Percentiles rank a stretch among this genome's conserved stretches.
Conservation (phyloP, 2,888 invertebrate genomes). For the Euplagia quadripunctaria region DNA sequence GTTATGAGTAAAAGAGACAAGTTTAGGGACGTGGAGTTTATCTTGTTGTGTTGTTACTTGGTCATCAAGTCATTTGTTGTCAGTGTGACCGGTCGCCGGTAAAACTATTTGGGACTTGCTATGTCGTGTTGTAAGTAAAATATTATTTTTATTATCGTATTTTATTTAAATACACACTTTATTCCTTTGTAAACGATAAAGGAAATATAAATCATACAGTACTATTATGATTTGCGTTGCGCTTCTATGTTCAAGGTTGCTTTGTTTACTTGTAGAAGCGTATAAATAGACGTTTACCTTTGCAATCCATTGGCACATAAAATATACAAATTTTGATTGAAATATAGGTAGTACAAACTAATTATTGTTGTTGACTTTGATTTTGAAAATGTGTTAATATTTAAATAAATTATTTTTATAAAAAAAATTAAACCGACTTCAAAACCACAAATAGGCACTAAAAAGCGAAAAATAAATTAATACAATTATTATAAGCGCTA, state of each 20-base stretch:
- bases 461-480: too few relatives aligned
- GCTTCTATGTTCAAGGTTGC: background rate
- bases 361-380: background rate
- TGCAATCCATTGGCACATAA: background rate
- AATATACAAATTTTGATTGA: background rate
- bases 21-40: background rate
- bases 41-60: conserved; percentile 8
- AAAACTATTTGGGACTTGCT: conserved; percentile 25
- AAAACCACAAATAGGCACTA: too few relatives aligned
- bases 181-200: background rate
- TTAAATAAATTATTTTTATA: background rate
- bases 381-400: background rate
- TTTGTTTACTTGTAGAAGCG: background rate
- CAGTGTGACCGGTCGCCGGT: conserved; percentile 34
- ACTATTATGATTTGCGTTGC: too few relatives aligned
- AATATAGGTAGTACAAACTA: background rate
- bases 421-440: too few relatives aligned
- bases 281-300: background rate
- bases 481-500: too few relatives aligned
- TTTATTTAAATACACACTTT: background rate
- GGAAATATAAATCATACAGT: background rate
- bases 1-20: conserved; percentile 17
- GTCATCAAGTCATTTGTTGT: conserved; percentile 16
- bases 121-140: conserved; percentile 78
- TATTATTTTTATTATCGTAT: conserved; percentile 32